Conservation (phyloP, 2,888 invertebrate genomes). For the Lasioglossum calceatum region DNA sequence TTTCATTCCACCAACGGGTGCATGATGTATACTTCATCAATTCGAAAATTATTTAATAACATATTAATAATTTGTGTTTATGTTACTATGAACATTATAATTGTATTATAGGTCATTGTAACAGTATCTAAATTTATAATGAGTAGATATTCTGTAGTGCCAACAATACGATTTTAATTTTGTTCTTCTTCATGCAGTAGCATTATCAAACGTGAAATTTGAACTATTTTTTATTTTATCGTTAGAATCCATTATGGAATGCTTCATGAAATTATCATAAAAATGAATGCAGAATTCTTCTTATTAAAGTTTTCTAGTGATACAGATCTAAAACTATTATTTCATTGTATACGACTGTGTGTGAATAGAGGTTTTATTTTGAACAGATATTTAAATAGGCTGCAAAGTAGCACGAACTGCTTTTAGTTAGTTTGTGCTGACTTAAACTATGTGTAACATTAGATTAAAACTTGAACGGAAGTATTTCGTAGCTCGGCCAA, state of each 20-base stretch:
- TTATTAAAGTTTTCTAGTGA: background rate
- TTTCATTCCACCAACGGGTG: background rate
- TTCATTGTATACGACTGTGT: background rate
- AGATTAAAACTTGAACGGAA: constrained; percentile 37
- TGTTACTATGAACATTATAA: background rate
- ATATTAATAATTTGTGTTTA: background rate
- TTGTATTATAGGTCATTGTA: background rate
- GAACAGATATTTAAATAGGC: background rate
- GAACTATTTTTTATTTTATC: background rate
- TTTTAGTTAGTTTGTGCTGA: constrained; percentile 34
- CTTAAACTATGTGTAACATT: constrained; percentile 20
- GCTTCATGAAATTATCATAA: background rate
- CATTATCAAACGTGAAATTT: background rate
- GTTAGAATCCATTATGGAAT: background rate
- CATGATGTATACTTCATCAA: background rate
- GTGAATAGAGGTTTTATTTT: background rate
- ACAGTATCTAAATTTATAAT: background rate
- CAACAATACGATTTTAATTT: background rate
- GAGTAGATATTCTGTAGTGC: background rate
- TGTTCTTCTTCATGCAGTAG: background rate
- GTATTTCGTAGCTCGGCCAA: constrained; percentile 49
- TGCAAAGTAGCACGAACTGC: constrained; percentile 3
- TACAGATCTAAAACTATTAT: background rate
- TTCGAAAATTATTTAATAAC: background rate
- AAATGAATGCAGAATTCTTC: background rate